Conservation (phyloP, 1,140 invertebrate genomes). For the Apis laboriosa region DNA sequence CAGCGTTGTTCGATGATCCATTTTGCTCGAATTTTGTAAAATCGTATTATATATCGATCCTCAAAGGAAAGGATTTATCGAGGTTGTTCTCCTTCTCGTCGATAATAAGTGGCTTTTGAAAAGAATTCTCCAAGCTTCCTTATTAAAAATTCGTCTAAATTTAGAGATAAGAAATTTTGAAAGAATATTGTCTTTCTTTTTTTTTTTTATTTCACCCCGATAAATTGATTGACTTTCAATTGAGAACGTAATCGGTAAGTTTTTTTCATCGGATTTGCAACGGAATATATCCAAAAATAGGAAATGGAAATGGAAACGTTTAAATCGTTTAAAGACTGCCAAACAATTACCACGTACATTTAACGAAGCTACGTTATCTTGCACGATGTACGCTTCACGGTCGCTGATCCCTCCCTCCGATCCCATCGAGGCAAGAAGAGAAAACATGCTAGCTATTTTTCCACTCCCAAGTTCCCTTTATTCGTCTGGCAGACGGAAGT, state of each 20-base stretch:
- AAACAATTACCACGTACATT: slow-evolving; percentile 19
- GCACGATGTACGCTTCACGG: slow-evolving; percentile 10
- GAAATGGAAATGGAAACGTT: no score
- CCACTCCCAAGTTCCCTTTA: neutral
- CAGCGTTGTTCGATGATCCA: neutral
- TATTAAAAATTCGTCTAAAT: neutral
- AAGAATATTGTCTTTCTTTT: neutral
- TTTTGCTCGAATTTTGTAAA: neutral
- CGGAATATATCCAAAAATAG: neutral
- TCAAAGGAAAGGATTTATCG: neutral
- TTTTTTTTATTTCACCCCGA: neutral
- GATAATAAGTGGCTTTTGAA: neutral
- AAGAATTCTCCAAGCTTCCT: neutral
- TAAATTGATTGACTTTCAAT: neutral
- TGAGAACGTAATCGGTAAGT: slow-evolving; percentile 2
- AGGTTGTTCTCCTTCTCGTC: neutral
- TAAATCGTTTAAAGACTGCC: slow-evolving; percentile 34
- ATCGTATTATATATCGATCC: neutral
- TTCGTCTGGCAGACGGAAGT: slow-evolving; percentile 2
- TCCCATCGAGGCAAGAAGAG: slow-evolving; percentile 3
- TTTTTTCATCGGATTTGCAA: neutral
- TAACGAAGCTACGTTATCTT: neutral
- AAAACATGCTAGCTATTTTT: slow-evolving; percentile 27
- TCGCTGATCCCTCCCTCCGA: neutral
- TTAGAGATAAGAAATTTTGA: neutral